phyloP scores from a whole-genome alignment of 2,797 vertebrate genomes.

The Iguana delicatissima region DNA sequence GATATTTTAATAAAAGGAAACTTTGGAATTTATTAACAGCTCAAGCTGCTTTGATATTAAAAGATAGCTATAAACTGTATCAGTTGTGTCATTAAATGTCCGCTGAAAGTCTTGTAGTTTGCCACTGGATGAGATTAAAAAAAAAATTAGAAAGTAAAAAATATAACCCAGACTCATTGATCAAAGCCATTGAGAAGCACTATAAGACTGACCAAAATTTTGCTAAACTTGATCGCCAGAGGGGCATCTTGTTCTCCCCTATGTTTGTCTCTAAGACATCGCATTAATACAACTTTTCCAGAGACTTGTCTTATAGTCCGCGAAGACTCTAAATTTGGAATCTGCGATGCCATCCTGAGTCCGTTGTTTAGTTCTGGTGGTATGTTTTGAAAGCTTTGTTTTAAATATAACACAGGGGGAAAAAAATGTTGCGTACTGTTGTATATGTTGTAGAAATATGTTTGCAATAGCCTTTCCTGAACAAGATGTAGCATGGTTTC shows the following conservation, averaged over 20 bases:
- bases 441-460: constrained; percentile 89
- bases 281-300: constrained; percentile 77
- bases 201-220: constrained; percentile 94
- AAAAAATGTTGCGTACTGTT: constrained; percentile 85
- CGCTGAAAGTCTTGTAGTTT: constrained; percentile 96
- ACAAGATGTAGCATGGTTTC: constrained; percentile 89
- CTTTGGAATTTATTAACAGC: constrained; percentile 97
- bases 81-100: constrained; percentile 95
- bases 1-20: constrained; percentile 97
- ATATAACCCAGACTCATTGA: constrained; percentile 82
- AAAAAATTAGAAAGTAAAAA: constrained; percentile 45
- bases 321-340: constrained; percentile 95
- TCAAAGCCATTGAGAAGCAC: constrained; percentile 98
- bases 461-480: constrained; percentile 91
- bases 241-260: constrained; percentile 71
- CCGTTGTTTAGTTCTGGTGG: constrained; percentile 89
- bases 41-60: constrained; percentile 95
- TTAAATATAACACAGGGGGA: constrained; percentile 74
- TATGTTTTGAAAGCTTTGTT: constrained; percentile 84
- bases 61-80: constrained; percentile 91
- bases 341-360: constrained; percentile 81
- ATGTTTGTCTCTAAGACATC: constrained; percentile 92
- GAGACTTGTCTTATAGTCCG: constrained; percentile 90
- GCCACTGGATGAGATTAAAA: constrained; percentile 99
- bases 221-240: constrained; percentile 84